Percentiles rank a stretch among this genome's conserved stretches.
Evolutionary conservation across 1,140 invertebrate species (phyloP).

Genomic region (Nixonia krombeini): DNA sequence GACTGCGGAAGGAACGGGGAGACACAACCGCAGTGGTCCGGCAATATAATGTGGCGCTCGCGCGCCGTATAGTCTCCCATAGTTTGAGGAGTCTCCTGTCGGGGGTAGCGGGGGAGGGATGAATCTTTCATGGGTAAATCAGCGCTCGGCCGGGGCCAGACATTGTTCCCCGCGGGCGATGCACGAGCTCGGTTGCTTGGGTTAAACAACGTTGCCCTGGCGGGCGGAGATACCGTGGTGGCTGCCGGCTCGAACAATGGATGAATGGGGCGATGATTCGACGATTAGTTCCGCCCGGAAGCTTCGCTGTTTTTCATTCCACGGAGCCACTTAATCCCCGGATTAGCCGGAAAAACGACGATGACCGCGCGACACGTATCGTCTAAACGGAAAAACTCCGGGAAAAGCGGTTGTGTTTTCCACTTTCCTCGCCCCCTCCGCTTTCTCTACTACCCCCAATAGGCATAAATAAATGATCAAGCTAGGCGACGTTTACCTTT

Average conservation of each 20-base stretch:
- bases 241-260: conserved; percentile 17
- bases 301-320: background rate
- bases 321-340: background rate
- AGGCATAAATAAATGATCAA: too few species aligned
- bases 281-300: conserved; percentile 26
- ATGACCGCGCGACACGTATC: too few species aligned
- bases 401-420: background rate
- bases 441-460: too few species aligned
- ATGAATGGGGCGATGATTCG: conserved; percentile 24
- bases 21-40: conserved; percentile 23
- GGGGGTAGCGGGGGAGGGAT: conserved; percentile 27
- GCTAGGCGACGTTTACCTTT: conserved; percentile 13
- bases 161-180: conserved; percentile 27
- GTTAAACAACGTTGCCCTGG: conserved; percentile 34
- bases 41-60: conserved; percentile 31
- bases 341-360: background rate
- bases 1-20: conserved; percentile 11
- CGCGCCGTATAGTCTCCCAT: conserved; percentile 14
- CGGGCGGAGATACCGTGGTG: conserved; percentile 2
- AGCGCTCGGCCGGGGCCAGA: conserved; percentile 23
- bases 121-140: conserved; percentile 50
- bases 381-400: too few species aligned
- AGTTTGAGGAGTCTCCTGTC: conserved; percentile 23
- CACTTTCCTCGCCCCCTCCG: too few species aligned
- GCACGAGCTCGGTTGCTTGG: conserved; percentile 7